Evolutionary conservation across 1,140 invertebrate genomes (phyloP).

Genomic region (Ctenoplectra terminalis): DNA sequence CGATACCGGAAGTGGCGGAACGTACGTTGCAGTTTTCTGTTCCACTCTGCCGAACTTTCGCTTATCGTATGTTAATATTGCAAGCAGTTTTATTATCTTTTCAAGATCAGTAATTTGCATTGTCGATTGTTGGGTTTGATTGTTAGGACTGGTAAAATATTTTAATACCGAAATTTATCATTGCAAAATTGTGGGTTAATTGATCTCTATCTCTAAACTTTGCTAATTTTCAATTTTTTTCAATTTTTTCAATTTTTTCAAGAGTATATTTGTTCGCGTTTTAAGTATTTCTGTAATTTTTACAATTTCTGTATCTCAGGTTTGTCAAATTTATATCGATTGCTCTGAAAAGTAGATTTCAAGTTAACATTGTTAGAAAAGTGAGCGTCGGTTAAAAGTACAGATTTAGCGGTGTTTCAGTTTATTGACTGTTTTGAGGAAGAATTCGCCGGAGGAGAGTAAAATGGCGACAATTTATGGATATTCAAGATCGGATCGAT

Average conservation of each 20-base stretch:
- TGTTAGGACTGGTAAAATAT: no score
- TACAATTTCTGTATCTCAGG: no score
- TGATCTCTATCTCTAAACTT: no score
- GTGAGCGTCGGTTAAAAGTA: neutral
- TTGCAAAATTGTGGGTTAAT: no score
- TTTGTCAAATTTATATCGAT: no score
- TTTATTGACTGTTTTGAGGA: neutral
- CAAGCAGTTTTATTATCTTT: neutral
- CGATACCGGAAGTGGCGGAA: neutral
- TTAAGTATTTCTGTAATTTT: no score
- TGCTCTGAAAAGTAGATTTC: neutral
- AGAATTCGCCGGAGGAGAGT: neutral
- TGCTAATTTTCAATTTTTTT: no score
- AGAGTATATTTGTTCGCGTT: no score
- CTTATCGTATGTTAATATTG: conserved; percentile 9
- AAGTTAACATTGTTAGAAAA: neutral
- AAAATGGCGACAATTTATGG: conserved; percentile 21
- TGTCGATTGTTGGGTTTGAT: no score
- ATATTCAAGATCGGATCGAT: conserved; percentile 8
- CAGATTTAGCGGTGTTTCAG: neutral
- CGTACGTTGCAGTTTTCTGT: neutral
- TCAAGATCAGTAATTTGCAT: neutral
- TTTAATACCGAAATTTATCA: no score
- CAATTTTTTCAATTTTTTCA: no score
- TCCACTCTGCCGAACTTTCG: fast-evolving